Evolutionary conservation across 2,888 invertebrate genomes (phyloP), one percentile per base, ranked within the genome.

Genomic region (Drosophila mercatorum): DNA sequence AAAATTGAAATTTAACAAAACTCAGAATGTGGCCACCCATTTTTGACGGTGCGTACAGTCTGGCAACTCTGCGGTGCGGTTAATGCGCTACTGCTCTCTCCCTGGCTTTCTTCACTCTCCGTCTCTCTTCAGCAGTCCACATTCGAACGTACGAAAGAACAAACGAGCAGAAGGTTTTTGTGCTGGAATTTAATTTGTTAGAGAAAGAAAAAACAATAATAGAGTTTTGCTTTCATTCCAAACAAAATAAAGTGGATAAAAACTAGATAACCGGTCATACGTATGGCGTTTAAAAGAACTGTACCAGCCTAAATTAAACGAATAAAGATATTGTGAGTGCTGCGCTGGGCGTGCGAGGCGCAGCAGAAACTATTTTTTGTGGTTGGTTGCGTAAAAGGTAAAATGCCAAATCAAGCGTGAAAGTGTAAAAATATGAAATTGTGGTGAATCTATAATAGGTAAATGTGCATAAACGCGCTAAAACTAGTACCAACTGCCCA

Each of bases 191-290:
- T 78, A 78, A 78, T 78, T 89, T 87, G 91, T 83, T 89, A 90
- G 90, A 91, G 84, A 80, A 91, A 89, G 91, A 90, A 89, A 89
- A 89, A 91, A 91, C 90, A 90, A 91, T 88, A 91, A 91, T 91
- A 87, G 84, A 86, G 73, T 73, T 80, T 72, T 88, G 76, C 69
- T 88, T 75, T 77, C 78, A 78, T 78, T 81, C 75, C 75, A 88
- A 86, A 83, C 80, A 89, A 86, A 83, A 60, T 75, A 75, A 63
- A 68, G 71, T 72, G 70, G 56, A 71, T 69, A 67, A 66, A 65
- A 68, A 58, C 53, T 34, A 65, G 60, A 68, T 49, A 46, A 41
- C 63, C 66, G 78, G 70, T 61, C 40, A 49, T 59, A 44, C 38
- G 26, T 7, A 67, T 53, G 62, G 49, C 52, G 58, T 40, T 63